Evolutionary conservation across 2,888 invertebrate species (phyloP).

Genomic region (Spodoptera exigua): DNA sequence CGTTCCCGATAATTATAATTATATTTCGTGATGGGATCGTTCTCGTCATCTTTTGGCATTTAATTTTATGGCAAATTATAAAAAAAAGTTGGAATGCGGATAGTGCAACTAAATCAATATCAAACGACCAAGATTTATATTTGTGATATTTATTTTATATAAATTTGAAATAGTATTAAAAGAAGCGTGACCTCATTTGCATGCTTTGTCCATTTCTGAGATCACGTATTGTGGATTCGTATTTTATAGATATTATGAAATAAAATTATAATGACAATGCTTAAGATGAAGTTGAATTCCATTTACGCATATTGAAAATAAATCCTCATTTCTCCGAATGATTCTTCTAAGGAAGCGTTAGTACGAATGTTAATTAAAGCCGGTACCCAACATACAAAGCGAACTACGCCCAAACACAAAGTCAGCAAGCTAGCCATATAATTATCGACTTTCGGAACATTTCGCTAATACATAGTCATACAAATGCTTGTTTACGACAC

Average conservation of each 20-base stretch:
- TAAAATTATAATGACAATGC: constrained; percentile 9
- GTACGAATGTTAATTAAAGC: constrained; percentile 78
- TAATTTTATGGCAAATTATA: constrained; percentile 10
- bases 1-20: constrained; percentile 45
- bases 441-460: constrained; percentile 71
- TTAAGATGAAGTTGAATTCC: constrained; percentile 2
- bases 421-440: constrained; percentile 61
- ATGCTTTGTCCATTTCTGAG: too few species aligned
- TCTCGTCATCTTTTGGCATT: constrained; percentile 32
- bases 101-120: constrained; percentile 21
- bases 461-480: constrained; percentile 66
- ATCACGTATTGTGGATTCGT: too few species aligned
- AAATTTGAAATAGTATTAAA: constrained; percentile 3
- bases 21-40: constrained; percentile 33
- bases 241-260: not conserved
- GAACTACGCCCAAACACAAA: constrained; percentile 60
- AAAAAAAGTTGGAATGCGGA: constrained; percentile 30
- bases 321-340: constrained; percentile 71
- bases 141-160: not conserved
- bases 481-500: constrained; percentile 68
- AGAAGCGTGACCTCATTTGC: constrained; percentile 2
- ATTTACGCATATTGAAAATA: constrained; percentile 68
- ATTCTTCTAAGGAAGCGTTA: constrained; percentile 66
- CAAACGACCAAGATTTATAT: constrained; percentile 6
- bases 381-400: constrained; percentile 60